phyloP scores from a whole-genome alignment of 2,797 vertebrate genomes.

The Alfaro cultratus region DNA sequence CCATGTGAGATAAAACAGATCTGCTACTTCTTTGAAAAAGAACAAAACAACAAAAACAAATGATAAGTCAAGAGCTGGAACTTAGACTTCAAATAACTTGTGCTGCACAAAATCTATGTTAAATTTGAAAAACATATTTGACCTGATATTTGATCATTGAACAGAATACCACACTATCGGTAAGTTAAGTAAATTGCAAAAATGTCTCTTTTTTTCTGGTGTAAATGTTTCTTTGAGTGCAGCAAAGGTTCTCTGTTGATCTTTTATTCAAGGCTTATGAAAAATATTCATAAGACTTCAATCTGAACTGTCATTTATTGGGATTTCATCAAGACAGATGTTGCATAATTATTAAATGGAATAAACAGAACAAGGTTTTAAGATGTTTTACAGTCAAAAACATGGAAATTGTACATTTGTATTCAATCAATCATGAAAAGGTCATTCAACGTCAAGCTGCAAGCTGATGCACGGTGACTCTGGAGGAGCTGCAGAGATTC shows the following conservation, averaged over 20 bases:
- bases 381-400: neutral
- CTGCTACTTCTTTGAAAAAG: neutral
- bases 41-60: neutral
- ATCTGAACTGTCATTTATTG: neutral
- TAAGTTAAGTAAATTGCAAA: neutral
- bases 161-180: neutral
- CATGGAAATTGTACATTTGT: neutral
- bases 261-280: neutral
- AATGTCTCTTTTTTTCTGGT: neutral
- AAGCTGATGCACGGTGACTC: neutral
- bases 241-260: neutral
- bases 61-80: neutral
- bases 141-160: neutral
- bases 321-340: neutral
- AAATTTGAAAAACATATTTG: neutral
- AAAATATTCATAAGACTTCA: neutral
- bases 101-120: neutral
- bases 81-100: neutral
- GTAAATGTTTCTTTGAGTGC: neutral
- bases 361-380: neutral
- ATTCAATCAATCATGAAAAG: neutral
- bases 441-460: no score
- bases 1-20: neutral
- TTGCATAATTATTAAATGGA: neutral
- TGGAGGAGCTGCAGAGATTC: slow-evolving; percentile 3